Percentiles rank a stretch among this genome's conserved stretches.
These are phyloP conservation scores for Indicator indicator DNA, from an alignment of 2,113 vertebrate species.

Conservation along the genomic window DNA sequence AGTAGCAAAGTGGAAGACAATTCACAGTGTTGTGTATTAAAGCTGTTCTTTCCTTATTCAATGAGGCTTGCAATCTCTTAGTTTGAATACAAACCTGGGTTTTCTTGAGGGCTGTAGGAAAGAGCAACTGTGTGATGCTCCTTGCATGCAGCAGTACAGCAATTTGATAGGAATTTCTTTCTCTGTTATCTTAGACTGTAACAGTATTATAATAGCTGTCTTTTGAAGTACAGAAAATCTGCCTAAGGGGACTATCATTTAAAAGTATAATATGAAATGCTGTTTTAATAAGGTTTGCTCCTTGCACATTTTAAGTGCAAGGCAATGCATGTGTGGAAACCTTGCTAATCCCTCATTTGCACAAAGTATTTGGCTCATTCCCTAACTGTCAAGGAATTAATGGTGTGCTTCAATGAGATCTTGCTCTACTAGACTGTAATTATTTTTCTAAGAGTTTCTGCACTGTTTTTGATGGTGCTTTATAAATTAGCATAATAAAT, in stretches of 20 bases:
- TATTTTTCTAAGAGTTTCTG: conserved; percentile 14
- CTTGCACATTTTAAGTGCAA: neutral
- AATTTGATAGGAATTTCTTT: neutral
- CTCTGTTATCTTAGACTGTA: neutral
- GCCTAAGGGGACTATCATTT: neutral
- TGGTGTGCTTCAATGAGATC: neutral
- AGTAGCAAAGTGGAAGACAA: neutral
- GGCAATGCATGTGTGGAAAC: neutral
- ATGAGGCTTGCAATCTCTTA: neutral
- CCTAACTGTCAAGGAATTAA: conserved; percentile 31
- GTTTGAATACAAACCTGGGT: neutral
- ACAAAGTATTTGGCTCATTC: neutral
- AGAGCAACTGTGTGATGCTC: neutral
- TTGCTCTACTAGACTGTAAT: neutral
- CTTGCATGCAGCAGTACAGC: neutral
- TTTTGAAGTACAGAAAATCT: conserved; percentile 20
- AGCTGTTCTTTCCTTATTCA: neutral
- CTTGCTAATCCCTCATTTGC: conserved; percentile 47
- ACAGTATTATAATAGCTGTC: neutral
- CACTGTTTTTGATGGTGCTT: neutral
- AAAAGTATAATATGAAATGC: neutral
- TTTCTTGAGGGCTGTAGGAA: neutral
- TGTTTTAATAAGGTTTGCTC: conserved; percentile 31
- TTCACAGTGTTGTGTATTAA: neutral
- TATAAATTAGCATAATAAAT: conserved; percentile 10